Conservation (phyloP, 2,113 vertebrate species). For the Hydrochoerus hydrochaeris region DNA sequence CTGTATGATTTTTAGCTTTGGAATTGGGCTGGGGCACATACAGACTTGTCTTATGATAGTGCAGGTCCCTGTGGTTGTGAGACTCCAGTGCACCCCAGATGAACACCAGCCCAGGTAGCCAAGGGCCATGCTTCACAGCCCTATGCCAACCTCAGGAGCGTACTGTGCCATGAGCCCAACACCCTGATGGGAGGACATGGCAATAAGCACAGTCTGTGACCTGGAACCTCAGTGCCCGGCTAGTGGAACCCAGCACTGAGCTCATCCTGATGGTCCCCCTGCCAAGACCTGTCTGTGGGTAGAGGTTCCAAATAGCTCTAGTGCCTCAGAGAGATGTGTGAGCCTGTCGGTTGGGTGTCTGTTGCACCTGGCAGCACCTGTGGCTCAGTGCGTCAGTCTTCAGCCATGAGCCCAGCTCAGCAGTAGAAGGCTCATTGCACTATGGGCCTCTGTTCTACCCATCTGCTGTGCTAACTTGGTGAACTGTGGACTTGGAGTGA, state of each 20-base stretch:
- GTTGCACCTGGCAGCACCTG: background rate
- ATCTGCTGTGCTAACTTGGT: background rate
- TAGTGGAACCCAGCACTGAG: background rate
- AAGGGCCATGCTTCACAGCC: background rate
- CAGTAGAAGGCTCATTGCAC: background rate
- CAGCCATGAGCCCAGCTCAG: background rate
- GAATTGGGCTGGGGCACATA: background rate
- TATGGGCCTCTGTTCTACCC: background rate
- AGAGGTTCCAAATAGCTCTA: background rate
- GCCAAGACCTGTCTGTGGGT: too few relatives aligned
- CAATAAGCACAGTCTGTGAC: background rate
- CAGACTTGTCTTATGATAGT: background rate
- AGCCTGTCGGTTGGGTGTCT: rapidly evolving
- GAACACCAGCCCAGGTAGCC: background rate
- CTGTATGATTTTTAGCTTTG: background rate
- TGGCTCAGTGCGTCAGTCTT: background rate
- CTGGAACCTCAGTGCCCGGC: background rate
- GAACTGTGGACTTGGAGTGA: background rate
- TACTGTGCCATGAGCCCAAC: background rate
- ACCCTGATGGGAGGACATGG: background rate
- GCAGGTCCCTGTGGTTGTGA: too few relatives aligned
- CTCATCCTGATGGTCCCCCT: too few relatives aligned
- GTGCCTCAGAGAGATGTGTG: background rate
- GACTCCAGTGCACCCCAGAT: too few relatives aligned
- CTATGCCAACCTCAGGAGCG: background rate